Percentiles rank a stretch among this genome's conserved stretches.
Evolutionary conservation across 2,888 invertebrate genomes (phyloP).

Genomic region (Macrophya annulata): DNA sequence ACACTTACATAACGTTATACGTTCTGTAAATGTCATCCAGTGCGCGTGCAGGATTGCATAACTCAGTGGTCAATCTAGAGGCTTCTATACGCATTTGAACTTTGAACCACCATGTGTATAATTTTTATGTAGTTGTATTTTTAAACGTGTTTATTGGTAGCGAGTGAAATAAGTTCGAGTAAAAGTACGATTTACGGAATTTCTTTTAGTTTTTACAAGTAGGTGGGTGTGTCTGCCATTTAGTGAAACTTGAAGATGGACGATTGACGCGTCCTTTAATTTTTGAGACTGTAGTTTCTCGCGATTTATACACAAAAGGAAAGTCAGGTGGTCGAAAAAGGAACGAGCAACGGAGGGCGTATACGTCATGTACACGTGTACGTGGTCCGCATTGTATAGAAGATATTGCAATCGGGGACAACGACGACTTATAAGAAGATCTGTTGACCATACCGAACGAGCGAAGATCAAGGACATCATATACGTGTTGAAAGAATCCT

Average conservation of each 20-base stretch:
- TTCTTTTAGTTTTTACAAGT: not conserved
- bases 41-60: slow-evolving; percentile 19
- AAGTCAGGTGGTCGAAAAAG: not conserved
- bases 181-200: not conserved
- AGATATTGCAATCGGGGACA: slow-evolving; percentile 32
- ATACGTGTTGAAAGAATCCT: slow-evolving; percentile 34
- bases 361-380: not conserved
- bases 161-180: not conserved
- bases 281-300: not conserved
- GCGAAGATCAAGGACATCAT: slow-evolving; percentile 45
- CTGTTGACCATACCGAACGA: slow-evolving; percentile 28
- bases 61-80: slow-evolving; percentile 8
- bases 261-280: not conserved
- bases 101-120: slow-evolving; percentile 28
- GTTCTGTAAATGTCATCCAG: not conserved
- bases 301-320: not conserved
- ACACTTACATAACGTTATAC: not conserved
- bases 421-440: not conserved
- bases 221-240: not conserved
- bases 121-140: not conserved
- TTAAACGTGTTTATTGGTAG: not conserved
- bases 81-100: slow-evolving; percentile 1
- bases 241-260: slow-evolving; percentile 13
- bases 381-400: slow-evolving; percentile 13
- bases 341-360: not conserved